Evolutionary conservation across 2,113 vertebrate genomes (phyloP), one percentile per base, ranked within the genome.

Genomic region (Camelus bactrianus): DNA sequence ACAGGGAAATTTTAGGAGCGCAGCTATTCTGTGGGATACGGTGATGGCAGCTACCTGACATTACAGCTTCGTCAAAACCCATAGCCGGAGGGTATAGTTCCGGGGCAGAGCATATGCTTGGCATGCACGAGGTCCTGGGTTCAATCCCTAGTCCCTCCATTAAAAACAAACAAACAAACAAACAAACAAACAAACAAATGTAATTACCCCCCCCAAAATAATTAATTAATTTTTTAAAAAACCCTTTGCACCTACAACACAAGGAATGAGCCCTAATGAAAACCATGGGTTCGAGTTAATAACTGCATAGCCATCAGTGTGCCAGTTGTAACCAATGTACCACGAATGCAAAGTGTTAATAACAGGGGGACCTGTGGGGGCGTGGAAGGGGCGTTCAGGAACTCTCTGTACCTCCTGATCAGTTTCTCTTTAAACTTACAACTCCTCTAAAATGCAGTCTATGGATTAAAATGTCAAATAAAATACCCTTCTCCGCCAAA

Each of bases 361-460:
- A 92, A 64, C 2, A 73, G 28, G 46, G 20, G 10, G 65, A 95
- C 58, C 26, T 5, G 1, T 4, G 24, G 11, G 56, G 12, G 14
- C 1, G 8, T 26, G 11, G 15, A 30, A 10, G 6, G 38, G 0
- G 0, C 79, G 3, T 16, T 38, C 8, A 56, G 56, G 20, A 82
- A 16, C 48, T 52, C 56, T 50, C 38, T 42, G 15, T 50, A 50
- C 26, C 60, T 85, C 52, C 48, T 67, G 82, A n/a, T 97, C 30
- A 48, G 30, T 83, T n/a, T 83, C 80, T 58, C 77, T 86, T 24
- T 85, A 79, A 83, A 65, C 10, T 38, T n/a, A 90, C 94, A 95
- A 79, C 26, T 24, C 11, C 48, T 72, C 65, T 56, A 93, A 93
- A 91, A 88, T 30, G 32, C 1, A 93, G 11, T 16, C 26, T 79